These are phyloP conservation scores for Augochlorella aurata DNA, from an alignment of 2,888 invertebrate species.

Conservation along the genomic window DNA sequence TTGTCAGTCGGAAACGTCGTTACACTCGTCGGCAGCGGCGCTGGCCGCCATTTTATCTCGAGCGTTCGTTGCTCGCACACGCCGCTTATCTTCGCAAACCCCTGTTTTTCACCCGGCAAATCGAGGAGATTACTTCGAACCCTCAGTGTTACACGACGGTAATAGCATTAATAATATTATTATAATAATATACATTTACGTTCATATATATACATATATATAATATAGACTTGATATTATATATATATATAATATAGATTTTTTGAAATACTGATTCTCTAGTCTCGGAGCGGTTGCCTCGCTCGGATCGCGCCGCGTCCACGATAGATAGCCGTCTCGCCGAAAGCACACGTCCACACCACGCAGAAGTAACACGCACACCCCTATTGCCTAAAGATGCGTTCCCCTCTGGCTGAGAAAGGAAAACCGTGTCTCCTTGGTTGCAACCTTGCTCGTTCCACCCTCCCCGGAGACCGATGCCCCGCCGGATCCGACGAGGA, in stretches of 20 bases:
- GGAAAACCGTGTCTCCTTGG: slow-evolving; percentile 11
- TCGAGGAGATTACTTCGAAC: slow-evolving; percentile 15
- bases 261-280: slow-evolving; percentile 72
- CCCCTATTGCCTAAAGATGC: slow-evolving; percentile 53
- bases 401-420: slow-evolving; percentile 9
- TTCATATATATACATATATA: slow-evolving; percentile 60
- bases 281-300: slow-evolving; percentile 72
- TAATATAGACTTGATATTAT: slow-evolving; percentile 1
- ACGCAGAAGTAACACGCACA: slow-evolving; percentile 47
- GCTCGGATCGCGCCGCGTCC: slow-evolving; percentile 56
- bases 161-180: slow-evolving; percentile 66
- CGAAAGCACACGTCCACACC: slow-evolving; percentile 3
- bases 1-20: slow-evolving; percentile 50
- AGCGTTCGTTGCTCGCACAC: neutral
- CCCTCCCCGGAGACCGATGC: slow-evolving; percentile 2
- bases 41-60: neutral
- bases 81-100: slow-evolving; percentile 1
- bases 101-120: neutral
- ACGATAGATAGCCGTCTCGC: neutral
- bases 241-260: slow-evolving; percentile 21
- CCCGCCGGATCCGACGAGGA: neutral
- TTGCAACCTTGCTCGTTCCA: slow-evolving; percentile 12
- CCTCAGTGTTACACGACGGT: slow-evolving; percentile 49
- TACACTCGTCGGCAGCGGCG: neutral
- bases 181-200: slow-evolving; percentile 67